Evolutionary conservation across 2,113 vertebrate species (phyloP), one percentile per base, ranked within the genome.

Genomic region (Casuarius casuarius): DNA sequence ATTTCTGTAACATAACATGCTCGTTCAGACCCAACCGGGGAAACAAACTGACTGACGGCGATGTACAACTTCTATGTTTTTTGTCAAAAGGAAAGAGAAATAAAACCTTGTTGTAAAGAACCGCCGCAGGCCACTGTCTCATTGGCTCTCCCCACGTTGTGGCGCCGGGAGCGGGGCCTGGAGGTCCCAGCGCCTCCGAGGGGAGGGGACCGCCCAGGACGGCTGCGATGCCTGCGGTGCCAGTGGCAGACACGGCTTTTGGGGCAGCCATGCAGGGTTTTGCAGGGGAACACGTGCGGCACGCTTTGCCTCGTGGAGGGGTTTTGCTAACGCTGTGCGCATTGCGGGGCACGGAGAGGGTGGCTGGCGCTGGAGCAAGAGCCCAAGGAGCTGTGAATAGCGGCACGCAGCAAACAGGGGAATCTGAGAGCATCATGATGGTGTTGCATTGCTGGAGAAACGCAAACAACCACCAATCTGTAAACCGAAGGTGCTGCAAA

Each of bases 91-190:
- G 91, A 97, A 95, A 94, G 90, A 92, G 97, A 96, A 97, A 98
- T 98, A 98, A 98, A 98, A 98, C 63, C 97, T 98, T 98, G 97
- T 98, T 98, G 98, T 98, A 98, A 98, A 98, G 97, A 98, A 96
- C 48, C 0, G 0, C 91, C 5, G 4, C 6, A 21, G 61, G 8
- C 23, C 23, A 28, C 7, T 0, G 2, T 81, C 20, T 95, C 6
- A 0, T 76, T 68, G 74, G 48, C 28, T 58, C 10, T 5, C 18
- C 12, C 9, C 1, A 7, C 1, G 1, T 0, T 12, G 21, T 14
- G 21, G n/a, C 33, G 7, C 33, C 33, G 5, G 35, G 61, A 62
- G 14, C 8, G 21, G 33, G 61, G n/a, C 33, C 54, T 12, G n/a
- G n/a, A 35, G 59, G 59, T 21, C 14, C 54, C 54, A 21, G 19